phyloP scores from a whole-genome alignment of 2,113 vertebrate species.

The Cyprinodon tularosa region DNA sequence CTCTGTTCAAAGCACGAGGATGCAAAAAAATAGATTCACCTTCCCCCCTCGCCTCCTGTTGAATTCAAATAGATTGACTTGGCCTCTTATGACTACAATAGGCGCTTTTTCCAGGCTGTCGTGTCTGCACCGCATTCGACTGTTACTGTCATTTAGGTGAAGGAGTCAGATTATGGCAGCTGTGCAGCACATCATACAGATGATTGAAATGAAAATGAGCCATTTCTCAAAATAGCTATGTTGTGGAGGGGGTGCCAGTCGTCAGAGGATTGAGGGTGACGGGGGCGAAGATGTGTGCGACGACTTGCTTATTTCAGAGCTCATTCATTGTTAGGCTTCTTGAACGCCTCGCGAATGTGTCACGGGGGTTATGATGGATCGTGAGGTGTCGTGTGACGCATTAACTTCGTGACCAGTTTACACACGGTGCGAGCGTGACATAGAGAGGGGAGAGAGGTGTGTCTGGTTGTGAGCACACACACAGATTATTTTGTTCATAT shows the following conservation, averaged over 20 bases:
- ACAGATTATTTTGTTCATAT: slow-evolving; percentile 27
- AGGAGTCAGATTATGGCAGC: slow-evolving; percentile 48
- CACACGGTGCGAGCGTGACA: slow-evolving; percentile 1
- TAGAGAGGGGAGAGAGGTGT: neutral
- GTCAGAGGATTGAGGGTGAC: slow-evolving; percentile 48
- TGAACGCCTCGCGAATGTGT: slow-evolving; percentile 52
- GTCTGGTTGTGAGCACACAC: slow-evolving; percentile 13
- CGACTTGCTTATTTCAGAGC: slow-evolving; percentile 63
- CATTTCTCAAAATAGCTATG: slow-evolving; percentile 60
- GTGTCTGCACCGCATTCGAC: slow-evolving; percentile 53
- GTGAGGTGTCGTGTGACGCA: slow-evolving; percentile 3
- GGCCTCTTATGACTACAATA: slow-evolving; percentile 61
- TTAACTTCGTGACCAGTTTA: slow-evolving; percentile 39
- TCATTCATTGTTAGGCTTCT: slow-evolving; percentile 40
- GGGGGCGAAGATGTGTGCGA: slow-evolving; percentile 56
- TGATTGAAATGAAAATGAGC: slow-evolving; percentile 75
- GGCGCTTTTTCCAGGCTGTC: slow-evolving; percentile 22
- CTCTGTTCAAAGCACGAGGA: slow-evolving; percentile 11
- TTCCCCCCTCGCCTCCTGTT: slow-evolving; percentile 45
- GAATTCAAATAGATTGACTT: slow-evolving; percentile 63
- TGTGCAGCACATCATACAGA: slow-evolving; percentile 35
- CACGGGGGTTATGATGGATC: slow-evolving; percentile 51
- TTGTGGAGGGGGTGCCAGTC: neutral
- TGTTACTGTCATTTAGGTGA: slow-evolving; percentile 59
- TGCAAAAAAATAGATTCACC: slow-evolving; percentile 49